Evolutionary conservation across 1,140 invertebrate genomes (phyloP), one percentile per base, ranked within the genome.

Genomic region (Mamestra configurata): DNA sequence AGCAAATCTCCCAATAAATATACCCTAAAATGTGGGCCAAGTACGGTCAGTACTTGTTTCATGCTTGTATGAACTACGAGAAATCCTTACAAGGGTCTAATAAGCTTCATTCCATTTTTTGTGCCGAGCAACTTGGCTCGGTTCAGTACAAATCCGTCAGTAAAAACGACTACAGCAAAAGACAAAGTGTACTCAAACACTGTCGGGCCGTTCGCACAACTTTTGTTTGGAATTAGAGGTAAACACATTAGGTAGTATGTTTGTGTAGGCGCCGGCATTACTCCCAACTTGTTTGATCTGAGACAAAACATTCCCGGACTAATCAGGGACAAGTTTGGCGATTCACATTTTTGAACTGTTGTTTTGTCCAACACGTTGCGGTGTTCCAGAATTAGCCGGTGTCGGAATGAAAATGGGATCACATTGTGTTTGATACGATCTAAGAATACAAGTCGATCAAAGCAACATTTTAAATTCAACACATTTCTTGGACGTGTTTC

Each of bases 211-310:
- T 83, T 86, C 88, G 86, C 79, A 86, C 86, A 91, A 92, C 88
- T 93, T 92, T 91, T 93, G 92, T 93, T 94, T 93, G 88, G 87
- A 89, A 89, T 91, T 88, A 88, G 84, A 88, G 85, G 91, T 90
- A 94, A 94, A 93, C 92, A 92, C 92, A 94, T 94, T 94, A 92
- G 89, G 89, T 90, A 84, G 82, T 85, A 72, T 92, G 92, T 93
- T 94, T 94, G 90, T 84, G 84, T 92, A 93, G 89, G 89, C 89
- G 88, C 85, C 86, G 85, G 84, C 83, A 88, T 90, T 88, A 86
- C 81, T 80, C 80, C 77, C 82, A 68, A 86, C 86, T 82, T 93
- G 91, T 94, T 94, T 93, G 90, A 93, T 93, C 88, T 89, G 70
- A 91, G 89, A 89, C 88, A 90, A 89, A 89, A 92, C 88, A 92